These are phyloP conservation scores for Cryptotis parvus DNA, from an alignment of 2,113 vertebrate genomes.

Conservation along the genomic window DNA sequence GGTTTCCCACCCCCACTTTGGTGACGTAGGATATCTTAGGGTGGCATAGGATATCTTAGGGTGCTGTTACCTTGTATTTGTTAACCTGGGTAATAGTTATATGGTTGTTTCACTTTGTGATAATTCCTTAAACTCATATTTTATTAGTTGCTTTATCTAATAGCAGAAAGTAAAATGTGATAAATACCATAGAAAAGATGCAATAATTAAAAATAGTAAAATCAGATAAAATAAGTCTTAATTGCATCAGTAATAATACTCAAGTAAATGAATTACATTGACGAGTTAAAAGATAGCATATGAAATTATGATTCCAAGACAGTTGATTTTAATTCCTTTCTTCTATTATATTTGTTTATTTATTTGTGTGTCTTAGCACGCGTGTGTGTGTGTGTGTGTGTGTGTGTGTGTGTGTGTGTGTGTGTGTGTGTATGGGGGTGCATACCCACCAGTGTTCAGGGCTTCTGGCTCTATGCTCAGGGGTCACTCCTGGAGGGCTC, in stretches of 20 bases:
- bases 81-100: constrained; percentile 24
- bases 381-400: too few relatives aligned
- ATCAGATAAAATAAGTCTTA: constrained; percentile 34
- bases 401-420: too few relatives aligned
- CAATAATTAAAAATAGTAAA: constrained; percentile 39
- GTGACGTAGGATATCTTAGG: background rate
- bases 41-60: background rate
- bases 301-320: constrained; percentile 11
- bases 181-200: constrained; percentile 33
- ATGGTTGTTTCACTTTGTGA: constrained; percentile 20
- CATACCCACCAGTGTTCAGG: too few relatives aligned
- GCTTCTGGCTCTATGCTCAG: too few relatives aligned
- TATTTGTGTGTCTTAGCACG: too few relatives aligned
- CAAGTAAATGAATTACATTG: constrained; percentile 40
- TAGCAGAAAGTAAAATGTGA: constrained; percentile 43
- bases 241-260: constrained; percentile 18
- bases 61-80: background rate
- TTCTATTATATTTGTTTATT: too few relatives aligned
- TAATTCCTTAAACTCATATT: constrained; percentile 32
- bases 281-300: constrained; percentile 25
- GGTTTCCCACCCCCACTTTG: too few relatives aligned
- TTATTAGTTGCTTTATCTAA: constrained; percentile 30
- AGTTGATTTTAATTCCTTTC: background rate
- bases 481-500: too few relatives aligned
- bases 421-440: too few relatives aligned